Evolutionary conservation across 1,140 invertebrate species (phyloP).

Genomic region (Bathynomus jamesi): DNA sequence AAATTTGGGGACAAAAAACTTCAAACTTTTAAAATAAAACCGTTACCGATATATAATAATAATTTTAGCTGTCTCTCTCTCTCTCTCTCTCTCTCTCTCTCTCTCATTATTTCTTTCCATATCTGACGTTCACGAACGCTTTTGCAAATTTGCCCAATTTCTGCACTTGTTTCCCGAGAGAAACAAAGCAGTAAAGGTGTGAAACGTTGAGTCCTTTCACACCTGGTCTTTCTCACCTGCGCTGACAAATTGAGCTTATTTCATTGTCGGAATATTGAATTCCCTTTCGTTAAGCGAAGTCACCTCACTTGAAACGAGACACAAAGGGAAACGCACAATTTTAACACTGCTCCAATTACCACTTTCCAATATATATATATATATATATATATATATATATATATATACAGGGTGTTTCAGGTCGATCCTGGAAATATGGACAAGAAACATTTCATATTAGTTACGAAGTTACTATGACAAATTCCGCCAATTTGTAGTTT

Average conservation of each 20-base stretch:
- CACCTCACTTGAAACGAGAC: not conserved
- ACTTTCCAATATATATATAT: not conserved
- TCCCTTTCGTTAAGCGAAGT: not conserved
- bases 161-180: not conserved
- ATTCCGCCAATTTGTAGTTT: too few species aligned
- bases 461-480: too few species aligned
- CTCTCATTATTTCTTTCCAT: not conserved
- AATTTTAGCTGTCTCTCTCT: not conserved
- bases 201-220: not conserved
- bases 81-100: not conserved
- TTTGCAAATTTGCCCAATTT: too few species aligned
- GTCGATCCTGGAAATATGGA: too few species aligned
- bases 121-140: too few species aligned
- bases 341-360: not conserved
- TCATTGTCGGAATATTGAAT: not conserved
- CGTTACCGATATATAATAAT: too few species aligned
- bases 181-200: not conserved
- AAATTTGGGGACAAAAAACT: too few species aligned
- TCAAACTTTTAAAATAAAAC: too few species aligned
- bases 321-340: not conserved
- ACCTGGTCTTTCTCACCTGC: not conserved
- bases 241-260: not conserved
- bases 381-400: not conserved
- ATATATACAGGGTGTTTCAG: too few species aligned
- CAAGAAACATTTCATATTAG: too few species aligned